These are phyloP conservation scores for Xiphophorus maculatus DNA, from an alignment of 2,113 vertebrate genomes.

Conservation along the genomic window DNA sequence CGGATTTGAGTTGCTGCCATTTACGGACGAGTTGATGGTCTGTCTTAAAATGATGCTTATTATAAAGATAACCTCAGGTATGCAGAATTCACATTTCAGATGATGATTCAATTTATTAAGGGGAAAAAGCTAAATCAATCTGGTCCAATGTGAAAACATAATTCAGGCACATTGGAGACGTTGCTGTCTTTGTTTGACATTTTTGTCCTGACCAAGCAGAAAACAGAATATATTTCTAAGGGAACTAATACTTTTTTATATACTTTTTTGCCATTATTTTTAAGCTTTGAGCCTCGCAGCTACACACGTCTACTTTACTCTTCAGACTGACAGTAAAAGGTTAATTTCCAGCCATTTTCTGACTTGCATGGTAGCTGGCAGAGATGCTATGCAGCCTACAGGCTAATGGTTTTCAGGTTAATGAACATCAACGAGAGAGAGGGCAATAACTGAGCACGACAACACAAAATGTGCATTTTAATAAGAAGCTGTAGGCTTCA, in stretches of 20 bases:
- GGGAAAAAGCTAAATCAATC: too few species aligned
- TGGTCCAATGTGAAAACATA: too few species aligned
- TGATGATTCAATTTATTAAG: too few species aligned
- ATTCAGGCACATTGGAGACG: too few species aligned
- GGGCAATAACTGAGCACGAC: slow-evolving; percentile 30
- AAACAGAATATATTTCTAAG: not conserved
- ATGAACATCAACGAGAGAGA: slow-evolving; percentile 40
- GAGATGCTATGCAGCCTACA: slow-evolving; percentile 24
- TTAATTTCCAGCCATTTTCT: slow-evolving; percentile 4
- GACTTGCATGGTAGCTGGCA: slow-evolving; percentile 5
- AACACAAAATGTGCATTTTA: slow-evolving; percentile 30
- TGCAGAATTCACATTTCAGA: too few species aligned
- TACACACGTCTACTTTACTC: slow-evolving; percentile 5
- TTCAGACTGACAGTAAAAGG: slow-evolving; percentile 7
- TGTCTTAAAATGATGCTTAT: too few species aligned
- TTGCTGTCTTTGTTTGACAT: too few species aligned
- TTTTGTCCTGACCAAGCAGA: not conserved
- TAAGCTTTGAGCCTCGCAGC: not conserved
- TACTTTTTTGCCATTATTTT: not conserved
- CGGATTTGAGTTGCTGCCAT: too few species aligned
- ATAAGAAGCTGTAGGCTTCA: slow-evolving; percentile 37
- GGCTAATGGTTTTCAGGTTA: slow-evolving; percentile 38
- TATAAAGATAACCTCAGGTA: too few species aligned
- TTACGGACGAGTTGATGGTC: too few species aligned
- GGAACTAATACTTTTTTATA: not conserved